These are phyloP conservation scores for Pangasius krempfi DNA, from an alignment of 2,797 vertebrate genomes.

Conservation along the genomic window DNA sequence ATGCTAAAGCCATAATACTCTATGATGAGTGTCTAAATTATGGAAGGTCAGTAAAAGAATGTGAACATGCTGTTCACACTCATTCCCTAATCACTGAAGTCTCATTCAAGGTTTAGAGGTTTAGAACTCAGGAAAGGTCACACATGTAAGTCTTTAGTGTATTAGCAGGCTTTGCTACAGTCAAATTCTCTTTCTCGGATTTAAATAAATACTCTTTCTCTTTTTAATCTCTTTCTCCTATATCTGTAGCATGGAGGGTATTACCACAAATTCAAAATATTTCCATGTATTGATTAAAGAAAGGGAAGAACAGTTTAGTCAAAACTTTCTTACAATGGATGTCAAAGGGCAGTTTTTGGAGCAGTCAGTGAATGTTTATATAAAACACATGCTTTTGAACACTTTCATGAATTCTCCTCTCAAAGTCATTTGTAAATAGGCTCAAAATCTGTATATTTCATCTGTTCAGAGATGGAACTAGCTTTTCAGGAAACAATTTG, in stretches of 20 bases:
- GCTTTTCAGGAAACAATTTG: neutral
- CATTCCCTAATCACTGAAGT: neutral
- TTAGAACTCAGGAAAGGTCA: slow-evolving; percentile 5
- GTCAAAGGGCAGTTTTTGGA: neutral
- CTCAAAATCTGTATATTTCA: neutral
- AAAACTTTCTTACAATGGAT: neutral
- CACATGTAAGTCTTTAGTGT: neutral
- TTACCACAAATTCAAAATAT: neutral
- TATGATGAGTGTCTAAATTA: slow-evolving; percentile 1
- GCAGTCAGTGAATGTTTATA: neutral
- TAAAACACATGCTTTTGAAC: neutral
- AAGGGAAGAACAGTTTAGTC: neutral
- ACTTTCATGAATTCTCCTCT: neutral
- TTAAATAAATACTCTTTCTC: neutral
- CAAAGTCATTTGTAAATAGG: neutral
- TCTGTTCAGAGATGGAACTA: neutral
- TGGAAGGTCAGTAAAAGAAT: slow-evolving; percentile 32
- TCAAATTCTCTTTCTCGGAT: neutral
- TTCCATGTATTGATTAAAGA: neutral
- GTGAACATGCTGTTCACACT: neutral
- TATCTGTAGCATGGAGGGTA: neutral
- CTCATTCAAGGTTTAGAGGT: slow-evolving; percentile 17
- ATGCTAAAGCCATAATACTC: neutral
- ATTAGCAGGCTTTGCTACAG: neutral
- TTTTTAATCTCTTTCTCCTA: too few species aligned